These are phyloP conservation scores for Epinotia nisella DNA, from an alignment of 2,888 invertebrate genomes.

Conservation along the genomic window DNA sequence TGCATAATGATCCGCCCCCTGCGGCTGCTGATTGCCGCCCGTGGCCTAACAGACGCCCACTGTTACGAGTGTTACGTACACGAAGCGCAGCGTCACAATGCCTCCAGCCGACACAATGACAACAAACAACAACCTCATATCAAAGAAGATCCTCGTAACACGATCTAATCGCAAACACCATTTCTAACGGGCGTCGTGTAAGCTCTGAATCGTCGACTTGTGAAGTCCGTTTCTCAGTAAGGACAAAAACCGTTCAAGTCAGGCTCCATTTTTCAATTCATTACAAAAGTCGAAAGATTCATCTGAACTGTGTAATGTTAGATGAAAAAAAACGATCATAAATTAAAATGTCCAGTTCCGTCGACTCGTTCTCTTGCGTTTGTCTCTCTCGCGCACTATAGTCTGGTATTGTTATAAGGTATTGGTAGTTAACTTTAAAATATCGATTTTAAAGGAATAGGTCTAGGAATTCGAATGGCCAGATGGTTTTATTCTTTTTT, in stretches of 20 bases:
- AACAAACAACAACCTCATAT: slow-evolving; percentile 69
- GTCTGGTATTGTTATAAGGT: slow-evolving; percentile 67
- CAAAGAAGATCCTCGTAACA: slow-evolving; percentile 72
- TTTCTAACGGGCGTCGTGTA: slow-evolving; percentile 66
- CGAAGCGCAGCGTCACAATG: slow-evolving; percentile 68
- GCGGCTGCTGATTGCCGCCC: slow-evolving; percentile 53
- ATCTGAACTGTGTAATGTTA: slow-evolving; percentile 74
- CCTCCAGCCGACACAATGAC: slow-evolving; percentile 67
- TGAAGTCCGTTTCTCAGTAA: slow-evolving; percentile 82
- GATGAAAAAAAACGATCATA: slow-evolving; percentile 79
- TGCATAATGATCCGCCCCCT: slow-evolving; percentile 73
- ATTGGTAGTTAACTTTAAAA: slow-evolving; percentile 80
- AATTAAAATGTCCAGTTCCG: slow-evolving; percentile 81
- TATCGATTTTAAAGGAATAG: slow-evolving; percentile 75
- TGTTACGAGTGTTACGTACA: slow-evolving; percentile 56
- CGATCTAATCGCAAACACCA: slow-evolving; percentile 71
- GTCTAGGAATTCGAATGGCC: slow-evolving; percentile 74
- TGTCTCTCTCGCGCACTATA: slow-evolving; percentile 67
- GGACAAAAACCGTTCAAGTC: slow-evolving; percentile 74
- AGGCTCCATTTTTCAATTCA: slow-evolving; percentile 80
- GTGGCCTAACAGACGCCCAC: slow-evolving; percentile 60
- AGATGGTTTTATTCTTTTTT: slow-evolving; percentile 77
- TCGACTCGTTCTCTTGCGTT: slow-evolving; percentile 59
- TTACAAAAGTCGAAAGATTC: slow-evolving; percentile 81
- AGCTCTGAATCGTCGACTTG: slow-evolving; percentile 72